phyloP scores from a whole-genome alignment of 2,113 vertebrate species.

The Gorsachius goisagi region DNA sequence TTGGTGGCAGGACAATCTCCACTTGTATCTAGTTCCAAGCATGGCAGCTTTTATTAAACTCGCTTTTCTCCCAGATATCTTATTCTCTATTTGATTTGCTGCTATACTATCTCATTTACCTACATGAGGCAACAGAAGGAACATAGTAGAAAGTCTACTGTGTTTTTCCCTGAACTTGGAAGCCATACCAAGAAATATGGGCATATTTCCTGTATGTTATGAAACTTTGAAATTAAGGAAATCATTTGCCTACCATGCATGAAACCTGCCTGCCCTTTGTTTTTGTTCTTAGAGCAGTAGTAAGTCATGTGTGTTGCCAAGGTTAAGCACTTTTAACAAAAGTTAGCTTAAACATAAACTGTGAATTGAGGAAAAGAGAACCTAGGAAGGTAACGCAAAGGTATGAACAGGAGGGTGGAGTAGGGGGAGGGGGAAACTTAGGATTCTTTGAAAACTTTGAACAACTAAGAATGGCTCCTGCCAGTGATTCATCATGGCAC shows the following conservation, averaged over 20 bases:
- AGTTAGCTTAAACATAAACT: neutral
- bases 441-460: neutral
- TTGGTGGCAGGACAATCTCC: neutral
- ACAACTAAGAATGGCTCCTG: constrained; percentile 11
- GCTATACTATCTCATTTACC: neutral
- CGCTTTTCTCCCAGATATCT: neutral
- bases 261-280: neutral
- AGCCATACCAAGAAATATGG: neutral
- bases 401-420: neutral
- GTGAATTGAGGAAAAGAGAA: constrained; percentile 8
- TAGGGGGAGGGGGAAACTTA: neutral
- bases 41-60: neutral
- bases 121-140: neutral
- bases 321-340: neutral
- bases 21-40: neutral
- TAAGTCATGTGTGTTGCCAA: neutral
- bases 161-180: neutral
- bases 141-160: neutral
- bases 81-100: neutral
- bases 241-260: neutral
- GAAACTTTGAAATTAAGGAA: neutral
- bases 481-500: constrained; percentile 9
- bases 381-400: neutral
- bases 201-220: neutral
- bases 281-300: neutral